Base-by-base conservation (phyloP, 2,113 vertebrate genomes). In the Sinocyclocheilus rhinocerous region DNA sequence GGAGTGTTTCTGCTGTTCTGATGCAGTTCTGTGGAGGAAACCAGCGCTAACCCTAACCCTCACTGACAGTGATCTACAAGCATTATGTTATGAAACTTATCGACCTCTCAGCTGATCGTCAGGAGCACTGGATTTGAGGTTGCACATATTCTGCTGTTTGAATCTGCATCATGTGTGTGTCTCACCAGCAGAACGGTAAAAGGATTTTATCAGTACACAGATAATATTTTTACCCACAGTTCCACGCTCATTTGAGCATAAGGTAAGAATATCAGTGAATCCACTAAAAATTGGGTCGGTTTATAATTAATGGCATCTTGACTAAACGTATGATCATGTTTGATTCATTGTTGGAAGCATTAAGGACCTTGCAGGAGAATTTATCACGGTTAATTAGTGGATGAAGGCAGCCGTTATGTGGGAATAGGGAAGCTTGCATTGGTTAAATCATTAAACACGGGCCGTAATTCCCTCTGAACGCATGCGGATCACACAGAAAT, bases 211-310 rank as follows among this genome's bases (percentile, higher is more conserved):
- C 50, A 52, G 50, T 52, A 16, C 13, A 52, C 13, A 52, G 15
- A 52, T 52, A 4, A 52, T 16, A 50, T 50, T 12, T 50, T 50
- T 70, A 72, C 29, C 29, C 15, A 50, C 13, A 76, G 73, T 15
- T 48, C 39, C n/a, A 50, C 2, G 7, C 26, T 69, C 29, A 33
- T 18, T 18, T 69, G 15, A 33, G 1, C 65, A 36, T 3, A 33
- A 70, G 16, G 16, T 20, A 10, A 36, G 33, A 70, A 36, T 70
- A 36, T 70, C 67, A 70, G 67, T 2, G 8, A 55, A 52, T 52
- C 8, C 75, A 77, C n/a, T 1, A 20, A 10, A 92, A 93, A 91
- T 77, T 24, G 87, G 65, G 81, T 84, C 80, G 88, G 84, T 22
- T 86, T 88, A 78, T 88, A 89, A 83, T 76, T 42, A 20, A 52